Conservation (phyloP, 2,888 invertebrate species). For the Plebejus anna region DNA sequence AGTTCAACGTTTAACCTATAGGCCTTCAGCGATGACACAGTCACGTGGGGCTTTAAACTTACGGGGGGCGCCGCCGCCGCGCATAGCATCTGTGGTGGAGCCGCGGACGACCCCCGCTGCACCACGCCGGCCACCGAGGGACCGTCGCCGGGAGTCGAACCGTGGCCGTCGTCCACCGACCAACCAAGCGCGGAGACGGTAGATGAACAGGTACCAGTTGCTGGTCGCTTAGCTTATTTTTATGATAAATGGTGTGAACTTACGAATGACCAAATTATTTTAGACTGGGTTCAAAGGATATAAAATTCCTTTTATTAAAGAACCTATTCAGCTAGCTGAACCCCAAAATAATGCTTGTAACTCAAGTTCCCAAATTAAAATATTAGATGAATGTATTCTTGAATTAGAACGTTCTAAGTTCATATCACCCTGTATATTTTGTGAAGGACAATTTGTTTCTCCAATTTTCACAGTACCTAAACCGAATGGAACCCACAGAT, state of each 20-base stretch:
- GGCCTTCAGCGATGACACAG: not conserved
- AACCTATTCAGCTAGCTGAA: too few relatives aligned
- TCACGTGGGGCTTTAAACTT: not conserved
- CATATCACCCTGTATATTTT: not conserved
- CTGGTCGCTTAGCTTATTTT: too few relatives aligned
- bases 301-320: not conserved
- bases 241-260: too few relatives aligned
- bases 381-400: not conserved
- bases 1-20: too few relatives aligned
- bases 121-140: too few relatives aligned
- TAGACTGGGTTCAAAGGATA: not conserved
- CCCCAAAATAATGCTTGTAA: too few relatives aligned
- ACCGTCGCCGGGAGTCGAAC: too few relatives aligned
- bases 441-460: not conserved
- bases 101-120: too few relatives aligned
- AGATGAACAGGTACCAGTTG: too few relatives aligned
- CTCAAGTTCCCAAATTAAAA: not conserved
- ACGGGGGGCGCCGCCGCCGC: not conserved
- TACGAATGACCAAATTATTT: not conserved
- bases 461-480: slow-evolving; percentile 5
- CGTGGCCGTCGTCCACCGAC: too few relatives aligned
- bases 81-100: too few relatives aligned
- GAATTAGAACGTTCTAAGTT: not conserved
- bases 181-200: too few relatives aligned
- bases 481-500: slow-evolving; percentile 29